A percentile compares a stretch with the other conserved stretches of the same genome.
These are phyloP conservation scores for Psix sp. DNA, from an alignment of 1,140 invertebrate species.

Conservation along the genomic window DNA sequence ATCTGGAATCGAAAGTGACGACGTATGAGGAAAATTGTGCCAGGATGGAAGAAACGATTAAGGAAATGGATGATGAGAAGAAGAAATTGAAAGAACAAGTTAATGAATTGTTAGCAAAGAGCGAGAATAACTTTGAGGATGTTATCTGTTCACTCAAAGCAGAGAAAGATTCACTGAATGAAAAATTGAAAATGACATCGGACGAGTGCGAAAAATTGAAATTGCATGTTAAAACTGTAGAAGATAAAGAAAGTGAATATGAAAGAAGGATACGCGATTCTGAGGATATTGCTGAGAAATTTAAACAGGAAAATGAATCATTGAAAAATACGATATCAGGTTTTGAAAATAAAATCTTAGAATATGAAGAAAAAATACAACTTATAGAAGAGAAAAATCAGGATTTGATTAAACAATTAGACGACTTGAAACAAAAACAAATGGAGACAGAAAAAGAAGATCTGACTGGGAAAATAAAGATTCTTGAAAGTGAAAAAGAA, in stretches of 20 bases:
- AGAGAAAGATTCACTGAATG: slow-evolving; percentile 20
- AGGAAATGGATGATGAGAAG: background rate
- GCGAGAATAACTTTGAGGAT: background rate
- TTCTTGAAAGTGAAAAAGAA: background rate
- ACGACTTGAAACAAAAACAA: background rate
- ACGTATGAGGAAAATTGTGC: slow-evolving; percentile 3
- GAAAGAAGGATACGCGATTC: background rate
- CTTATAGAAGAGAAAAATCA: slow-evolving; percentile 3
- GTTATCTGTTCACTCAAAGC: background rate
- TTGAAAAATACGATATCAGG: background rate
- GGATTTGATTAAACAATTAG: background rate
- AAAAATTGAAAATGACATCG: slow-evolving; percentile 14
- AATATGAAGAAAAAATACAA: slow-evolving; percentile 2
- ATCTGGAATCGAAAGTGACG: slow-evolving; percentile 6
- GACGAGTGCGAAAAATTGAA: slow-evolving; percentile 11
- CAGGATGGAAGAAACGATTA: background rate
- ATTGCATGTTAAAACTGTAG: background rate
- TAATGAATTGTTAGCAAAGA: background rate
- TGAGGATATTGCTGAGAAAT: background rate
- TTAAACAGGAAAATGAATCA: background rate
- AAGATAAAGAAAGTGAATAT: slow-evolving; percentile 4
- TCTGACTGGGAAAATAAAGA: background rate
- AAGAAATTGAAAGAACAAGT: slow-evolving; percentile 4
- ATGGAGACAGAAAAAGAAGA: background rate
- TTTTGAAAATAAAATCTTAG: background rate